phyloP scores from a whole-genome alignment of 2,113 vertebrate genomes.

The Stigmatopora nigra region DNA sequence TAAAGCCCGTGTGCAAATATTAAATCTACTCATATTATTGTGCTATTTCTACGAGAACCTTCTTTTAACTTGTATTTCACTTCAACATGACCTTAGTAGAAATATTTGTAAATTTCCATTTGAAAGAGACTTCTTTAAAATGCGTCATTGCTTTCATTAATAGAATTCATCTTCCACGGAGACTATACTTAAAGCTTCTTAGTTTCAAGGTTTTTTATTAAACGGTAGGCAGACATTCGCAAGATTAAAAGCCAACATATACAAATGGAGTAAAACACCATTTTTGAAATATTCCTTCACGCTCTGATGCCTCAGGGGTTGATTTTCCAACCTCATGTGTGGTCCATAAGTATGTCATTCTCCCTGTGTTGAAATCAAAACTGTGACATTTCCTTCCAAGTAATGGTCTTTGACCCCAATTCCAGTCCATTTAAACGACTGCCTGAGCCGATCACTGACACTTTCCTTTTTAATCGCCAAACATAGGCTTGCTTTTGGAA shows the following conservation, averaged over 20 bases:
- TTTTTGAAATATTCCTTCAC: background rate
- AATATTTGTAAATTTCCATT: background rate
- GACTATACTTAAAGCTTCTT: background rate
- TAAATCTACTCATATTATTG: background rate
- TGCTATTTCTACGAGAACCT: no score
- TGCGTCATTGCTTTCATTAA: background rate
- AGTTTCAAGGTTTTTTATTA: background rate
- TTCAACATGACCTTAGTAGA: background rate
- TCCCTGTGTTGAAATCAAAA: slow-evolving; percentile 18
- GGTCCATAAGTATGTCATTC: slow-evolving; percentile 18
- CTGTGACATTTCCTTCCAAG: slow-evolving; percentile 34
- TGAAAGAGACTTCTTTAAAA: background rate
- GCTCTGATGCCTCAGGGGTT: background rate
- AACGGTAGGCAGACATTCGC: background rate
- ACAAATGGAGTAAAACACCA: background rate
- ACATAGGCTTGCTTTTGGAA: slow-evolving; percentile 15
- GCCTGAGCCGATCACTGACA: slow-evolving; percentile 44
- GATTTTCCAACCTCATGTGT: slow-evolving; percentile 3
- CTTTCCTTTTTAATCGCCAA: slow-evolving; percentile 32
- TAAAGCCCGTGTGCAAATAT: background rate
- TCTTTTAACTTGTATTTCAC: background rate
- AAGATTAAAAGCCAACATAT: background rate
- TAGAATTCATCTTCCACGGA: background rate
- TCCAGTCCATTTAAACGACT: slow-evolving; percentile 44
- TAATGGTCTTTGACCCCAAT: slow-evolving; percentile 53